Evolutionary conservation across 2,888 invertebrate species (phyloP).

Genomic region (Troides oblongomaculatus): DNA sequence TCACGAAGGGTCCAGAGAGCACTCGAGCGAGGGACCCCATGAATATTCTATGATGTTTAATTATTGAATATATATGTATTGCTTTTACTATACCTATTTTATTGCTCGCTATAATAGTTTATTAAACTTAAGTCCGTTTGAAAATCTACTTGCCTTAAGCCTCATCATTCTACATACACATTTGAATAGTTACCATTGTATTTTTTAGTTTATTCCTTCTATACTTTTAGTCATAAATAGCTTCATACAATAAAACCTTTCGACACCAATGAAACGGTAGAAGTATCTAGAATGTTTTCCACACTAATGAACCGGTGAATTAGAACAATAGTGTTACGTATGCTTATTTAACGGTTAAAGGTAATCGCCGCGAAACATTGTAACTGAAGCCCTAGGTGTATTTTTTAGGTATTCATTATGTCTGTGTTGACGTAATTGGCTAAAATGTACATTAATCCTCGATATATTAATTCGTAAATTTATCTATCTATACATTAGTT

Average conservation of each 20-base stretch:
- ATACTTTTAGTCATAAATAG: neutral
- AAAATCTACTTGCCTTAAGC: neutral
- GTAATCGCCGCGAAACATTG: conserved; percentile 4
- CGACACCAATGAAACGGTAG: neutral
- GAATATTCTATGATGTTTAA: conserved; percentile 11
- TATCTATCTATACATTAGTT: too few relatives aligned
- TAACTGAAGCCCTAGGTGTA: conserved; percentile 7
- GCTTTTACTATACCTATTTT: neutral
- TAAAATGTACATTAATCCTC: neutral
- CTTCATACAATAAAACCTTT: neutral
- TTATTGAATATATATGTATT: conserved; percentile 3
- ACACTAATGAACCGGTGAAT: neutral
- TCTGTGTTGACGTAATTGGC: conserved; percentile 1
- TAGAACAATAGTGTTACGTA: conserved; percentile 17
- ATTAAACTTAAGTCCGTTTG: neutral
- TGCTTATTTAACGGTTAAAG: conserved; percentile 15
- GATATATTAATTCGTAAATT: neutral
- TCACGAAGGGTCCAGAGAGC: conserved; percentile 5
- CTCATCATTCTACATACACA: neutral
- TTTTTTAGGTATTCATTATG: conserved; percentile 1
- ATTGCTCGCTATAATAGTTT: neutral
- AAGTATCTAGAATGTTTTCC: neutral
- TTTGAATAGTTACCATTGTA: neutral
- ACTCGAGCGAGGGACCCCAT: conserved; percentile 3
- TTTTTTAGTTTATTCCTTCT: neutral